A percentile compares a stretch with the other conserved stretches of the same genome.
Conservation (phyloP, 2,888 invertebrate species). For the Colletes collaris region DNA sequence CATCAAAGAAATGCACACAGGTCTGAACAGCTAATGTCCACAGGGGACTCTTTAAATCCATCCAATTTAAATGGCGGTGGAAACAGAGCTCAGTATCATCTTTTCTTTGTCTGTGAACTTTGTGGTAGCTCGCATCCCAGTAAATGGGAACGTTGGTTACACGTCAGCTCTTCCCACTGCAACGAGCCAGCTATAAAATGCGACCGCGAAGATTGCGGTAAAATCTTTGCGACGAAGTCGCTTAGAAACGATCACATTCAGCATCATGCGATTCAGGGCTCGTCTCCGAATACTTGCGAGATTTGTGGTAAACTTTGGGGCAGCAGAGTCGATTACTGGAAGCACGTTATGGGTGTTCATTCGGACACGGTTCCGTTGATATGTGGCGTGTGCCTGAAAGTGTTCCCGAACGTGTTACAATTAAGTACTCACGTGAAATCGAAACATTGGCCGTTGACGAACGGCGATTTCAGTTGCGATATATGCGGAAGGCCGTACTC, state of each 20-base stretch:
- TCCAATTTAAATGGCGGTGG: slow-evolving; percentile 75
- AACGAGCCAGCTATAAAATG: slow-evolving; percentile 81
- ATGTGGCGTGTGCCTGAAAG: slow-evolving; percentile 84
- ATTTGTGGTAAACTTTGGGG: slow-evolving; percentile 84
- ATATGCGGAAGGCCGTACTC: slow-evolving; percentile 84
- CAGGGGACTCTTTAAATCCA: slow-evolving; percentile 64
- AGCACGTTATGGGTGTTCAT: slow-evolving; percentile 84
- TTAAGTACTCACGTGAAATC: slow-evolving; percentile 82
- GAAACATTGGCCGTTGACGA: slow-evolving; percentile 83
- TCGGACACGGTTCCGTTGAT: slow-evolving; percentile 83
- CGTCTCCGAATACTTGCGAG: slow-evolving; percentile 82
- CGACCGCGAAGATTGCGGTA: slow-evolving; percentile 80
- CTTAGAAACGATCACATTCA: slow-evolving; percentile 82
- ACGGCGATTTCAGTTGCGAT: slow-evolving; percentile 84
- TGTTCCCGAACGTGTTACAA: slow-evolving; percentile 82
- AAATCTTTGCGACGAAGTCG: slow-evolving; percentile 83
- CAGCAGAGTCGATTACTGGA: slow-evolving; percentile 84
- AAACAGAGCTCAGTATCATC: slow-evolving; percentile 80
- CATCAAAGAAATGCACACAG: slow-evolving; percentile 83
- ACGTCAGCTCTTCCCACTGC: slow-evolving; percentile 82
- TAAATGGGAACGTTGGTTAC: slow-evolving; percentile 84
- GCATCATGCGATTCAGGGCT: slow-evolving; percentile 83
- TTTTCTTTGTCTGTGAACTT: slow-evolving; percentile 83
- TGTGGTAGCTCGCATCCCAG: slow-evolving; percentile 83
- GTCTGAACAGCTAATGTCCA: slow-evolving; percentile 71